Conservation (phyloP, 2,888 invertebrate species). For the Halictus ligatus region DNA sequence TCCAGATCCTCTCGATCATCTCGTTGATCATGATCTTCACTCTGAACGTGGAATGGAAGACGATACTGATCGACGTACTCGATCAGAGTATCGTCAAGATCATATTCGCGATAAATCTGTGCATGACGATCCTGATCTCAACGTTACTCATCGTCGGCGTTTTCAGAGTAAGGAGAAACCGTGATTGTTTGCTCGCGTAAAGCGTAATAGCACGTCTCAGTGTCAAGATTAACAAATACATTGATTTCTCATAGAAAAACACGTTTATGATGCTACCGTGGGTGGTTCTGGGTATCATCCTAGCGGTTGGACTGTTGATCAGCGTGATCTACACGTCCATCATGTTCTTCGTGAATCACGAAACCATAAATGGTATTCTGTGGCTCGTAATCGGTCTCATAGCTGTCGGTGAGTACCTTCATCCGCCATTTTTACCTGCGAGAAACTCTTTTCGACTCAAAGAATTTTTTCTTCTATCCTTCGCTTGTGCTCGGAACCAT, state of each 20-base stretch:
- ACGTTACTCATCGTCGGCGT: constrained; percentile 91
- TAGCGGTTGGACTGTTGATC: constrained; percentile 91
- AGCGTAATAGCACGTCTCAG: background rate
- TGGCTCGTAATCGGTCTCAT: constrained; percentile 88
- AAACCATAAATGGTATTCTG: constrained; percentile 86
- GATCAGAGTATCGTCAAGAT: constrained; percentile 90
- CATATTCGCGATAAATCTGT: constrained; percentile 91
- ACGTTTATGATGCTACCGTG: constrained; percentile 94
- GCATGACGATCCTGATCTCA: constrained; percentile 93
- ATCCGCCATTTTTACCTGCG: no score
- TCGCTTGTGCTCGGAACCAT: no score
- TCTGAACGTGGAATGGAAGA: constrained; percentile 89
- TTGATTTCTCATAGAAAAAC: constrained; percentile 87
- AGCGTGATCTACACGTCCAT: constrained; percentile 92
- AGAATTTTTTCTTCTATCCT: no score
- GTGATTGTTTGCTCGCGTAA: background rate
- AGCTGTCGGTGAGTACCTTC: constrained; percentile 86
- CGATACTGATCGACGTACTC: constrained; percentile 91
- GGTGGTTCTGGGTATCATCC: constrained; percentile 92
- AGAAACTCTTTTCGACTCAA: no score
- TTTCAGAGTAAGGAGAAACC: constrained; percentile 87
- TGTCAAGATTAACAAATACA: background rate
- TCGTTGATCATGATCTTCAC: constrained; percentile 90
- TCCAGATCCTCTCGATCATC: constrained; percentile 88
- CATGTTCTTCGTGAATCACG: constrained; percentile 89